phyloP scores from a whole-genome alignment of 2,888 invertebrate genomes.

The Erynnis tages region DNA sequence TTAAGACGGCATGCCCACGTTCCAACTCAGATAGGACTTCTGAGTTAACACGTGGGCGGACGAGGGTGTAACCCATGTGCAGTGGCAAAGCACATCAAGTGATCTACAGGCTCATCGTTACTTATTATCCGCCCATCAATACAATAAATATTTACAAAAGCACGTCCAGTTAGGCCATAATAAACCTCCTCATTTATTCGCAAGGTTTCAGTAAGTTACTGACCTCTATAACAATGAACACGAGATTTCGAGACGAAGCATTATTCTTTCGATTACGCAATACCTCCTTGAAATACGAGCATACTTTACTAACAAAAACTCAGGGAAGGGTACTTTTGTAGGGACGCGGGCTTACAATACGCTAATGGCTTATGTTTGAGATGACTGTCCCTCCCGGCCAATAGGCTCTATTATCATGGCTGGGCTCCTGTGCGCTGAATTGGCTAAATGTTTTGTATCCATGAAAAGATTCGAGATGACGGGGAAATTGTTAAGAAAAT shows the following conservation, averaged over 20 bases:
- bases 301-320: slow-evolving; percentile 30
- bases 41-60: too few species aligned
- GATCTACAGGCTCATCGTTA: too few species aligned
- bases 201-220: too few species aligned
- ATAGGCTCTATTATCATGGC: slow-evolving; percentile 73
- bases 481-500: slow-evolving; percentile 79
- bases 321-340: slow-evolving; percentile 51
- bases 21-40: too few species aligned
- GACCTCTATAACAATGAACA: not conserved
- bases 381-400: slow-evolving; percentile 71
- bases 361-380: slow-evolving; percentile 78
- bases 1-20: too few species aligned
- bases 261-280: slow-evolving; percentile 1
- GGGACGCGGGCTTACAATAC: slow-evolving; percentile 65
- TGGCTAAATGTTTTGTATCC: slow-evolving; percentile 78
- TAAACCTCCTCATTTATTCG: too few species aligned
- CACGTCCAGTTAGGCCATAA: too few species aligned
- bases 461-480: slow-evolving; percentile 77
- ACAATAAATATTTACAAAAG: too few species aligned
- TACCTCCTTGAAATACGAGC: not conserved
- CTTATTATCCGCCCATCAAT: too few species aligned
- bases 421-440: slow-evolving; percentile 72
- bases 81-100: too few species aligned
- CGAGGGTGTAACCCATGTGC: too few species aligned
- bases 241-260: slow-evolving; percentile 4